Evolutionary conservation across 2,113 vertebrate genomes (phyloP).

Genomic region (Cinclus mexicanus): DNA sequence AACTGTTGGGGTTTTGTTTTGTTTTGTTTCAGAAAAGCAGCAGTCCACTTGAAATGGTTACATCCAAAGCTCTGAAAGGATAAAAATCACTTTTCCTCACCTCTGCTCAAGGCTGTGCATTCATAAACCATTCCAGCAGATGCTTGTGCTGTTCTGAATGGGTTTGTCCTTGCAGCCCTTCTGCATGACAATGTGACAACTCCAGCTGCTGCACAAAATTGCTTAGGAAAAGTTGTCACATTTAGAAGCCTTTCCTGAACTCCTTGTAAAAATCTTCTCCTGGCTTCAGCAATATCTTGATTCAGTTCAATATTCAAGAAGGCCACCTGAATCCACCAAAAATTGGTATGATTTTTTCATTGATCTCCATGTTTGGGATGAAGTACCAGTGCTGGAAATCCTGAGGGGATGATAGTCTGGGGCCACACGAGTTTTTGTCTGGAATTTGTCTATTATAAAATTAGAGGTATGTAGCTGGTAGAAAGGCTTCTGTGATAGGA

Average conservation of each 20-base stretch:
- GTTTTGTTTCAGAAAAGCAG: not conserved
- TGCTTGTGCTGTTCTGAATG: not conserved
- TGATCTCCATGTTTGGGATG: not conserved
- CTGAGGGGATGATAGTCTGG: not conserved
- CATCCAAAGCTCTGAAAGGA: not conserved
- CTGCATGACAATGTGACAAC: not conserved
- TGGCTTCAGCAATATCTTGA: not conserved
- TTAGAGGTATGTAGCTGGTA: not conserved
- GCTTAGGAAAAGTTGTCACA: not conserved
- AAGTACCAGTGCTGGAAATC: not conserved
- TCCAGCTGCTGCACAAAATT: not conserved
- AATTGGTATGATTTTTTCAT: not conserved
- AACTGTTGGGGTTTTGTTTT: not conserved
- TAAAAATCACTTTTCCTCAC: constrained; percentile 4
- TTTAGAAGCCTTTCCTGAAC: not conserved
- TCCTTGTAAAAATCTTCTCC: not conserved
- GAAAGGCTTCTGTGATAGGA: not conserved
- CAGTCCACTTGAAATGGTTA: not conserved
- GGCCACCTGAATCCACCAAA: not conserved
- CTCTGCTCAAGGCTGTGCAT: not conserved
- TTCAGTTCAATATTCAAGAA: not conserved
- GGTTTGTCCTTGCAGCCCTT: not conserved
- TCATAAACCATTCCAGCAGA: not conserved
- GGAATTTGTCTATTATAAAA: not conserved
- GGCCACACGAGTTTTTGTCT: rapidly evolving